Conservation (phyloP, 2,888 invertebrate genomes). For the Andricus curvator region DNA sequence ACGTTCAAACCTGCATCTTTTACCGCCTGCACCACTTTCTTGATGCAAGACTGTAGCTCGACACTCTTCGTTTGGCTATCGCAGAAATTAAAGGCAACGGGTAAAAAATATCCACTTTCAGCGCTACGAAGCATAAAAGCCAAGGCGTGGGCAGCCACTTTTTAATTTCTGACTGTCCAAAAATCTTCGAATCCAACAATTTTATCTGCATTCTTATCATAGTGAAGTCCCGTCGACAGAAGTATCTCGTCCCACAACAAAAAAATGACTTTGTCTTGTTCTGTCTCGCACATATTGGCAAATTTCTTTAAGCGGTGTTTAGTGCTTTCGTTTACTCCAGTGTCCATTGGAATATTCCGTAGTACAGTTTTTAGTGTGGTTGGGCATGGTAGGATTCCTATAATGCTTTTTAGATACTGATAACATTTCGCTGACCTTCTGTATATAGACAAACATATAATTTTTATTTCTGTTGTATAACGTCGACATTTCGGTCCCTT, state of each 20-base stretch:
- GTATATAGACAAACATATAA: not conserved
- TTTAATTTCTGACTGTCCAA: constrained; percentile 28
- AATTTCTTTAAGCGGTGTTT: no score
- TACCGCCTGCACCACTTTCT: not conserved
- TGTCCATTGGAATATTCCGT: no score
- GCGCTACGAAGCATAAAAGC: constrained; percentile 47
- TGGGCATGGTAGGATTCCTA: no score
- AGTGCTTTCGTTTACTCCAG: no score
- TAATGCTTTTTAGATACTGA: not conserved
- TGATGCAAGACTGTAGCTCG: constrained; percentile 43
- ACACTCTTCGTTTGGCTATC: constrained; percentile 39
- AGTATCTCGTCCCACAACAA: constrained; percentile 8
- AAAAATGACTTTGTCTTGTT: not conserved
- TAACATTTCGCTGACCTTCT: not conserved
- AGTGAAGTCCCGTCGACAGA: constrained; percentile 33
- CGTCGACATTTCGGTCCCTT: no score
- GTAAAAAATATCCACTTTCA: constrained; percentile 35
- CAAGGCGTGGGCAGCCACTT: constrained; percentile 45
- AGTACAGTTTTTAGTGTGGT: no score
- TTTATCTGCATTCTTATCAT: constrained; percentile 30
- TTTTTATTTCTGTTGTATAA: no score
- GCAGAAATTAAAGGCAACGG: constrained; percentile 44
- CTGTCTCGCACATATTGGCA: not conserved
- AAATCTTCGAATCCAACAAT: constrained; percentile 49
- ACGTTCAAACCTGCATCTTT: constrained; percentile 9